phyloP scores from a whole-genome alignment of 2,888 invertebrate genomes.

The Bhutanitis thaidina region DNA sequence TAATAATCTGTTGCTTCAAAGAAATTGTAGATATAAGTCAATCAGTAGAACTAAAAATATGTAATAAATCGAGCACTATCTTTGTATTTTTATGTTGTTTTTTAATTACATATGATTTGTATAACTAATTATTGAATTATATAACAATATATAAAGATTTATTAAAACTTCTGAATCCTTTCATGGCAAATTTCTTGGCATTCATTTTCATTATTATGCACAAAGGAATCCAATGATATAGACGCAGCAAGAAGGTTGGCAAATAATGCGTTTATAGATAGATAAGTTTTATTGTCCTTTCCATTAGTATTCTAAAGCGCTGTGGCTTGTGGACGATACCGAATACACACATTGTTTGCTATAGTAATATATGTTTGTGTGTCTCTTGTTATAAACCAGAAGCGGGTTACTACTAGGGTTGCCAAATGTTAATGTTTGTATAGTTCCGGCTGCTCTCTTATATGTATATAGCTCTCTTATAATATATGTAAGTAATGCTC shows the following conservation, averaged over 20 bases:
- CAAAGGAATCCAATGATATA: background rate
- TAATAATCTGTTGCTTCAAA: too few species aligned
- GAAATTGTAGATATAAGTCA: too few species aligned
- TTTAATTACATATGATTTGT: too few species aligned
- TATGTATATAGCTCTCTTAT: too few species aligned
- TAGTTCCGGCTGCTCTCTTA: too few species aligned
- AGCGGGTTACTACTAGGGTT: slow-evolving; percentile 12
- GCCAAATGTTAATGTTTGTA: background rate
- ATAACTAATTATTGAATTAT: too few species aligned
- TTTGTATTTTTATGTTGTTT: too few species aligned
- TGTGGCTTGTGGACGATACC: slow-evolving; percentile 17
- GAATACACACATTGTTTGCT: slow-evolving; percentile 19
- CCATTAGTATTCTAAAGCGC: slow-evolving; percentile 17
- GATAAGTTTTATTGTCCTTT: slow-evolving; percentile 13
- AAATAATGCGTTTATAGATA: slow-evolving; percentile 5
- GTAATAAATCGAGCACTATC: too few species aligned
- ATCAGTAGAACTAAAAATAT: too few species aligned
- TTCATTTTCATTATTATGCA: slow-evolving; percentile 3
- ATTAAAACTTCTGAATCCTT: background rate
- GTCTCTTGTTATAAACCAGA: slow-evolving; percentile 3
- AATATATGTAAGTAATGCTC: too few species aligned
- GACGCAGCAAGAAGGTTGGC: background rate
- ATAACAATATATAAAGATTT: too few species aligned
- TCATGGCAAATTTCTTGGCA: background rate
- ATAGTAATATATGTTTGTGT: slow-evolving; percentile 15